A percentile compares a stretch with the other conserved stretches of the same genome.
Evolutionary conservation across 64 coral and sea anemone species (phyloP).

Genomic region (Pocillopora verrucosa): DNA sequence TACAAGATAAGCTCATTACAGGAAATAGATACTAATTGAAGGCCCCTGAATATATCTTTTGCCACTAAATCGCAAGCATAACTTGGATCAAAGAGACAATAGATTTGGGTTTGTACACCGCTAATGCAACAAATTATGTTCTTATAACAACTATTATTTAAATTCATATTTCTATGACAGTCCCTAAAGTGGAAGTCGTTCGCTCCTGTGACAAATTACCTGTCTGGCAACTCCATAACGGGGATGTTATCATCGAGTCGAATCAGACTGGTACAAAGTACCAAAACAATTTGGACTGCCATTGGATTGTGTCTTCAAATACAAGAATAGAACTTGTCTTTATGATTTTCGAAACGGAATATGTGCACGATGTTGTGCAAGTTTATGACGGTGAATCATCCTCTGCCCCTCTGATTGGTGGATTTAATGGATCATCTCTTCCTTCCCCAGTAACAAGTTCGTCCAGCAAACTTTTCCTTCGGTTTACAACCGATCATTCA

Average conservation of each 20-base stretch:
- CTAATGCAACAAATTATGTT: too few relatives aligned
- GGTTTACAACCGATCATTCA: conserved; percentile 22
- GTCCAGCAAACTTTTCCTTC: background rate
- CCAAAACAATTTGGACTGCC: background rate
- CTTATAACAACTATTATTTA: too few relatives aligned
- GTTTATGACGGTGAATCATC: conserved; percentile 34
- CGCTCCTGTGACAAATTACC: too few relatives aligned
- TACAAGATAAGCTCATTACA: too few relatives aligned
- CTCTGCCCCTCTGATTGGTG: conserved; percentile 12
- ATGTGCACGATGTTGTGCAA: background rate
- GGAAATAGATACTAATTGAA: too few relatives aligned
- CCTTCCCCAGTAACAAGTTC: conserved; percentile 23
- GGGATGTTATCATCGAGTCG: background rate
- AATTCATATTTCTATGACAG: too few relatives aligned
- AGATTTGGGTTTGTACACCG: too few relatives aligned
- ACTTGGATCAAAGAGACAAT: too few relatives aligned
- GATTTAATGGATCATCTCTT: conserved; percentile 7
- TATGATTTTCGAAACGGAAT: background rate
- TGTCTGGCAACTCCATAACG: too few relatives aligned
- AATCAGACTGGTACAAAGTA: background rate
- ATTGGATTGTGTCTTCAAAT: conserved; percentile 28
- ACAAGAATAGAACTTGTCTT: background rate
- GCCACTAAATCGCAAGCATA: too few relatives aligned
- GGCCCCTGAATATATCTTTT: too few relatives aligned
- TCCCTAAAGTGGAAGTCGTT: too few relatives aligned